Percentiles rank a stretch among this genome's conserved stretches.
phyloP scores from a whole-genome alignment of 2,113 vertebrate genomes.

The Hystrix cristata region DNA sequence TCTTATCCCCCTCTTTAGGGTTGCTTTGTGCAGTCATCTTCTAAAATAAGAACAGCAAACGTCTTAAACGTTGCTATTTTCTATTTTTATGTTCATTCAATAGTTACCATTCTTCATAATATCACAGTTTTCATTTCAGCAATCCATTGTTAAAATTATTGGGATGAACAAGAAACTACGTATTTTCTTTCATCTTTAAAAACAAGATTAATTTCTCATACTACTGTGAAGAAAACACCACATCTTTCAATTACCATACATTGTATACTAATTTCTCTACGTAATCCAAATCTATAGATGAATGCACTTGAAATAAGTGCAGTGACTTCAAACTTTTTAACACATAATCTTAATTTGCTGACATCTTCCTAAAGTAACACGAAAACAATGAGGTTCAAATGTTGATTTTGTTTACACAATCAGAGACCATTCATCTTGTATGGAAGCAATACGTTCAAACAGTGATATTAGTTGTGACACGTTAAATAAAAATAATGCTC shows the following conservation, averaged over 20 bases:
- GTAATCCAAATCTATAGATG: conserved; percentile 73
- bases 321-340: conserved; percentile 66
- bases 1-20: conserved; percentile 87
- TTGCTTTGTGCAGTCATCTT: conserved; percentile 90
- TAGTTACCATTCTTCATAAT: conserved; percentile 82
- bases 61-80: conserved; percentile 82
- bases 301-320: conserved; percentile 62
- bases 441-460: conserved; percentile 23
- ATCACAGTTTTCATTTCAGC: conserved; percentile 74
- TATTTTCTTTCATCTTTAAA: conserved; percentile 78
- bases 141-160: conserved; percentile 34
- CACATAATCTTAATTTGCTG: conserved; percentile 68
- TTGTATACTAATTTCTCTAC: conserved; percentile 61
- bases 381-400: conserved; percentile 52
- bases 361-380: conserved; percentile 64
- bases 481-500: conserved; percentile 62
- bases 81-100: conserved; percentile 88
- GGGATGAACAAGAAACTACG: conserved; percentile 72
- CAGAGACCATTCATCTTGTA: conserved; percentile 62
- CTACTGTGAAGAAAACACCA: conserved; percentile 62
- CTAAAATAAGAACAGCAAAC: conserved; percentile 89
- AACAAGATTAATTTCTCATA: conserved; percentile 50
- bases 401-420: conserved; percentile 70
- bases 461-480: conserved; percentile 60
- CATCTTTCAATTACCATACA: conserved; percentile 67